Percentiles rank a stretch among this genome's conserved stretches.
phyloP scores from a whole-genome alignment of 2,797 vertebrate genomes.

The Lophius americanus region DNA sequence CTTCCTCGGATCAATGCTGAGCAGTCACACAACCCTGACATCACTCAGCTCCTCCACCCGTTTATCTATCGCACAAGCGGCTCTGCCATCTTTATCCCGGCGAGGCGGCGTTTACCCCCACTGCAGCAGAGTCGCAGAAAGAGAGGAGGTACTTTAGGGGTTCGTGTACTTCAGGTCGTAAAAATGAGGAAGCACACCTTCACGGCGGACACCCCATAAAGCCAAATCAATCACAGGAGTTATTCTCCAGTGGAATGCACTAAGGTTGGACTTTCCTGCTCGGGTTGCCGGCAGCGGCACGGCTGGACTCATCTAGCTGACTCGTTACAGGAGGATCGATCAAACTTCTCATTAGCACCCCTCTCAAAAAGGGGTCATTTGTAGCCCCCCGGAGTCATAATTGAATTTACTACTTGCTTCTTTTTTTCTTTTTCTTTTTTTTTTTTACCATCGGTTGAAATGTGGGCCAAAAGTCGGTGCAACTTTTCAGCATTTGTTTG shows the following conservation, averaged over 20 bases:
- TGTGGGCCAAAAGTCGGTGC: neutral
- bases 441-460: constrained; percentile 16
- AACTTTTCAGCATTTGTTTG: neutral
- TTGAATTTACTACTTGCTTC: constrained; percentile 47
- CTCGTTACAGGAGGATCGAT: constrained; percentile 57
- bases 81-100: constrained; percentile 27
- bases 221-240: constrained; percentile 24
- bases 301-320: constrained; percentile 35
- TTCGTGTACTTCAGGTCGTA: constrained; percentile 7
- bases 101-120: neutral
- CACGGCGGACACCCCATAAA: constrained; percentile 3
- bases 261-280: constrained; percentile 24
- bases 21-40: neutral
- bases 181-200: neutral
- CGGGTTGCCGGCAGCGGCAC: constrained; percentile 10
- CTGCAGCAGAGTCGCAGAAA: constrained; percentile 6
- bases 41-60: neutral
- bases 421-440: neutral
- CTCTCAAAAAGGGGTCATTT: constrained; percentile 41
- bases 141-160: neutral
- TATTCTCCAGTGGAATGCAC: constrained; percentile 30
- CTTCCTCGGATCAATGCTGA: constrained; percentile 9
- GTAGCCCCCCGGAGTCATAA: constrained; percentile 42
- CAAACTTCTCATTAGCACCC: constrained; percentile 53
- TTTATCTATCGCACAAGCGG: neutral